These are phyloP conservation scores for Uloborus plumipes DNA, from an alignment of 2,888 invertebrate genomes.

Conservation along the genomic window DNA sequence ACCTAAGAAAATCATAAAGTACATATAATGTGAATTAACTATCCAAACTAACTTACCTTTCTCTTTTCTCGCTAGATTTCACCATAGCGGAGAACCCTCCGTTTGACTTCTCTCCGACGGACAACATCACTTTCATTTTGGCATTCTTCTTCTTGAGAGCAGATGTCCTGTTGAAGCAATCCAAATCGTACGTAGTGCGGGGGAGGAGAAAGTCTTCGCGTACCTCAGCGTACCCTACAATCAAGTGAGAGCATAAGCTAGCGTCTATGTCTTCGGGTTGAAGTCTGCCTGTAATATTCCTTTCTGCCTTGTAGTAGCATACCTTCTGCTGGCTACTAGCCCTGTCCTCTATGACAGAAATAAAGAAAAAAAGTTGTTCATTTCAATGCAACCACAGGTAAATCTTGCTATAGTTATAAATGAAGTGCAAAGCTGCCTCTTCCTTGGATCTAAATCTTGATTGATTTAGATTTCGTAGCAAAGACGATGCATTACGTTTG, in stretches of 20 bases:
- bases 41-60: constrained; percentile 58
- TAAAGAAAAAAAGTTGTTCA: too few species aligned
- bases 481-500: too few species aligned
- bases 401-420: too few species aligned
- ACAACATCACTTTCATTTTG: constrained; percentile 81
- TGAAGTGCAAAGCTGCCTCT: too few species aligned
- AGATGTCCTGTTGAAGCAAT: constrained; percentile 42
- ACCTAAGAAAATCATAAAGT: too few species aligned
- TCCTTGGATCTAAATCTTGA: too few species aligned
- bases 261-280: constrained; percentile 69
- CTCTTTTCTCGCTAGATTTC: constrained; percentile 71
- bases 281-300: constrained; percentile 34
- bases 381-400: too few species aligned
- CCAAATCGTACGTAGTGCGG: constrained; percentile 36
- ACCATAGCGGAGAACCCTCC: constrained; percentile 57
- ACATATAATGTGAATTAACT: too few species aligned
- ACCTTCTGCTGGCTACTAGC: constrained; percentile 41
- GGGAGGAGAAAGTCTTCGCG: constrained; percentile 76
- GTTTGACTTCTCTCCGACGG: constrained; percentile 75
- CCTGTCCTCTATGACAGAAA: constrained; percentile 33
- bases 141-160: constrained; percentile 69
- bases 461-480: too few species aligned
- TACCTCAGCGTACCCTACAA: constrained; percentile 81
- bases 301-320: constrained; percentile 54
- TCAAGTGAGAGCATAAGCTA: constrained; percentile 85